Evolutionary conservation across 2,888 invertebrate genomes (phyloP).

Genomic region (Fabriciana adippe): DNA sequence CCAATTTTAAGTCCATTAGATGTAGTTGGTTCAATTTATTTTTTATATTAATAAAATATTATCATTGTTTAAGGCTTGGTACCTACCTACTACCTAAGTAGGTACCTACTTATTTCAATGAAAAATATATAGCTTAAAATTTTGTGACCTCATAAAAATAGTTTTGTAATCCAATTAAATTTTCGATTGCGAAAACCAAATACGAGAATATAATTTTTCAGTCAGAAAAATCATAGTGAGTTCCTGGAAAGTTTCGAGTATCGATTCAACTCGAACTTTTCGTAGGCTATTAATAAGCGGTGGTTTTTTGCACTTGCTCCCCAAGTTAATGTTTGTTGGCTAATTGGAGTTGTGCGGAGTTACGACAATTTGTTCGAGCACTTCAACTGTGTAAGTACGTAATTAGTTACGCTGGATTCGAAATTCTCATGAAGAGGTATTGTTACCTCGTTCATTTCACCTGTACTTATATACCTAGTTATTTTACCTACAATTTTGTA

Average conservation of each 20-base stretch:
- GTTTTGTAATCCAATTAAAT: constrained; percentile 19
- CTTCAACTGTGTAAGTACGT: constrained; percentile 15
- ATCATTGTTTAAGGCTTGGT: too few relatives aligned
- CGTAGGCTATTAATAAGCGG: constrained; percentile 27
- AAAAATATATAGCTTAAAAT: neutral
- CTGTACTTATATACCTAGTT: neutral
- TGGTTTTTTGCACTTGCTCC: constrained; percentile 28
- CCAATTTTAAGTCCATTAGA: too few relatives aligned
- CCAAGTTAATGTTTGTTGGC: constrained; percentile 34
- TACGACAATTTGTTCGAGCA: constrained; percentile 34
- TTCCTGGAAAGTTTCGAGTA: constrained; percentile 23
- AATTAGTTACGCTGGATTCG: constrained; percentile 21
- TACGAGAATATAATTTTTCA: constrained; percentile 11
- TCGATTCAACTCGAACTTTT: constrained; percentile 26
- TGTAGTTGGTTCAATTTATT: too few relatives aligned
- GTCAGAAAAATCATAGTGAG: constrained; percentile 20
- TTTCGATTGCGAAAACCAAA: neutral
- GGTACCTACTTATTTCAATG: neutral
- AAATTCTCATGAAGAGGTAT: constrained; percentile 18
- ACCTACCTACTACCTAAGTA: too few relatives aligned
- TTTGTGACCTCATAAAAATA: constrained; percentile 8
- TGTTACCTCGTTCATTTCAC: constrained; percentile 6
- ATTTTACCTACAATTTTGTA: neutral
- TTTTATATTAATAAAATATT: too few relatives aligned
- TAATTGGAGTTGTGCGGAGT: constrained; percentile 42